A percentile compares a stretch with the other conserved stretches of the same genome.
Evolutionary conservation across 2,888 invertebrate genomes (phyloP).

Genomic region (Bhutanitis thaidina): DNA sequence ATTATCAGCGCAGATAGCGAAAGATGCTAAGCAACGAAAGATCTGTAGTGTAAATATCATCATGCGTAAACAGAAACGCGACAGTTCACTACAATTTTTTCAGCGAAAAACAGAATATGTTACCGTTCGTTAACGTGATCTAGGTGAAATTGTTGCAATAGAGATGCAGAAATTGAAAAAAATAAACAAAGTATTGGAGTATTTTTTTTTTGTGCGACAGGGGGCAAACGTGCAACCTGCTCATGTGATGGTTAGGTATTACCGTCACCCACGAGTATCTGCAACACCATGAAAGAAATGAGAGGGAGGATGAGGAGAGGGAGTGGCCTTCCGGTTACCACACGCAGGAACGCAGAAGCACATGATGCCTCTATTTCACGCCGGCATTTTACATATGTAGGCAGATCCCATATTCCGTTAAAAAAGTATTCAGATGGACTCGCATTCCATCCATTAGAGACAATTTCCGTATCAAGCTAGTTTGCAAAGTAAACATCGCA

Average conservation of each 20-base stretch:
- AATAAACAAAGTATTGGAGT: too few species aligned
- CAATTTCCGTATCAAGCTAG: slow-evolving; percentile 46
- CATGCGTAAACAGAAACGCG: neutral
- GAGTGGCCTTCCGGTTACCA: too few species aligned
- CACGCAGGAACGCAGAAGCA: too few species aligned
- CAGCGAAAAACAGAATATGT: neutral
- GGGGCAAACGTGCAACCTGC: too few species aligned
- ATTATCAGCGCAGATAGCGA: slow-evolving; percentile 9
- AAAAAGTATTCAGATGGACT: slow-evolving; percentile 23
- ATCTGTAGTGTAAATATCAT: neutral
- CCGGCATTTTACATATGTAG: too few species aligned
- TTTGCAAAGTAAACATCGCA: slow-evolving; percentile 29
- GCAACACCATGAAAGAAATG: too few species aligned
- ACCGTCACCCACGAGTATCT: too few species aligned
- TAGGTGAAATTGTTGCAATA: neutral
- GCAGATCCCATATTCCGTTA: neutral
- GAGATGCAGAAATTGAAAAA: too few species aligned
- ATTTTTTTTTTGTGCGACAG: too few species aligned
- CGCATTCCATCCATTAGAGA: slow-evolving; percentile 26
- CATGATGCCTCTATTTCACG: too few species aligned
- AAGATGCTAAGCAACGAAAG: slow-evolving; percentile 4
- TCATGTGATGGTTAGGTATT: too few species aligned
- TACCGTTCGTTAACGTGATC: neutral
- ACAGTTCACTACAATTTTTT: neutral
- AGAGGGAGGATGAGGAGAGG: too few species aligned